Evolutionary conservation across 2,888 invertebrate genomes (phyloP).

Genomic region (Lasiommata megera): DNA sequence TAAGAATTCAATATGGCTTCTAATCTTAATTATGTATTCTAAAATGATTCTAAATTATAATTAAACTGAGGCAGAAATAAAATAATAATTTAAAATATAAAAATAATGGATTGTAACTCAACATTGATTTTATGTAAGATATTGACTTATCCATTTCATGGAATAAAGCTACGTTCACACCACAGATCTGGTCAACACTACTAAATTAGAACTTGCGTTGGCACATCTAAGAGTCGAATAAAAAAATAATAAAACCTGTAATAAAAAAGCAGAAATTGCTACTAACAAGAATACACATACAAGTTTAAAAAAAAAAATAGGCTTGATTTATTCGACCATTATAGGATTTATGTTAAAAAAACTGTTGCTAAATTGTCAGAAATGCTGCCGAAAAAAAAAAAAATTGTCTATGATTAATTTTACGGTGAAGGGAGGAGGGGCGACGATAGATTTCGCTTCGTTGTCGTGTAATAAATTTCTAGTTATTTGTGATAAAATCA

Average conservation of each 20-base stretch:
- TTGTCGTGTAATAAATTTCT: slow-evolving; percentile 70
- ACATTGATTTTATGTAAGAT: too few species aligned
- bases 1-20: slow-evolving; percentile 20
- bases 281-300: too few species aligned
- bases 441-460: slow-evolving; percentile 68
- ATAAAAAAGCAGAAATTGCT: too few species aligned
- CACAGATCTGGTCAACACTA: too few species aligned
- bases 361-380: slow-evolving; percentile 2
- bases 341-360: neutral
- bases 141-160: too few species aligned
- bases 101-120: neutral
- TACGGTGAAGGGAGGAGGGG: slow-evolving; percentile 74
- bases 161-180: neutral
- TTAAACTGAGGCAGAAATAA: neutral
- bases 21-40: neutral
- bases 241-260: too few species aligned
- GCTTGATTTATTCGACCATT: too few species aligned
- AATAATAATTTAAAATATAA: neutral
- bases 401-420: slow-evolving; percentile 61
- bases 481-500: slow-evolving; percentile 62
- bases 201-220: too few species aligned
- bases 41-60: neutral
- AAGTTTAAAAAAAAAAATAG: too few species aligned
- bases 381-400: slow-evolving; percentile 11
- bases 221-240: too few species aligned